Base-by-base conservation (phyloP, 1,140 invertebrate species). In the Sweltsa coloradensis region DNA sequence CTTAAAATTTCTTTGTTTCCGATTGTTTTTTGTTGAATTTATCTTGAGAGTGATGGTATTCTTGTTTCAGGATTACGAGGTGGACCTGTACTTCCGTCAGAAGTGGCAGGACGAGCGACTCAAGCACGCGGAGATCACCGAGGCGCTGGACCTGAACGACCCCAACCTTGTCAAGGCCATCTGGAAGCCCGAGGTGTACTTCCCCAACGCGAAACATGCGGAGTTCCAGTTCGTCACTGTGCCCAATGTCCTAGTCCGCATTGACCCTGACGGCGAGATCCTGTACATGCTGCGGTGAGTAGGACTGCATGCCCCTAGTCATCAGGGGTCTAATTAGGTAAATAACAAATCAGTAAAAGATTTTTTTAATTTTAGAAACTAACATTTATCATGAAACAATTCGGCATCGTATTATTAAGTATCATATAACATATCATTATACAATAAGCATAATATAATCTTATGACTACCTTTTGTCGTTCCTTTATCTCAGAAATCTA, bases 101-200 rank as follows among this genome's bases (percentile, higher is more conserved):
- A 66, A 66, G 23, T 77, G 75, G 75, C 50, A 66, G 24, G 75
- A 78, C 51, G 62, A 67, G 41, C 53, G 75, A 29, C 56, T 78
- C 21, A 57, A 63, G 40, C 65, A 70, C 49, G 55, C 65, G n/a
- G 66, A 71, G 22, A 63, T 73, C 14, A 69, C 67, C 1, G 64
- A 70, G 47, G 60, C 72, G 0, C 55, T 76, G 4, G 69, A 75
- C 50, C 57, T 76, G 4, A 76, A 72, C 52, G 74, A 77, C 55
- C 70, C 70, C 3, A 68, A 69, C 41, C 56, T 79, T 31, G 70
- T 78, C 1, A 70, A 73, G 51, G 63, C 66, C 34, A 72, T 82
- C 43, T 81, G 79, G 80, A 75, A 80, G 45, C 79, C 79, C 0
- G 78, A 82, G 55, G 71, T 78, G 2, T 82, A 79, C 57, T 81